Percentiles rank a stretch among this genome's conserved stretches.
Evolutionary conservation across 2,113 vertebrate genomes (phyloP).

Genomic region (Narcine bancroftii): DNA sequence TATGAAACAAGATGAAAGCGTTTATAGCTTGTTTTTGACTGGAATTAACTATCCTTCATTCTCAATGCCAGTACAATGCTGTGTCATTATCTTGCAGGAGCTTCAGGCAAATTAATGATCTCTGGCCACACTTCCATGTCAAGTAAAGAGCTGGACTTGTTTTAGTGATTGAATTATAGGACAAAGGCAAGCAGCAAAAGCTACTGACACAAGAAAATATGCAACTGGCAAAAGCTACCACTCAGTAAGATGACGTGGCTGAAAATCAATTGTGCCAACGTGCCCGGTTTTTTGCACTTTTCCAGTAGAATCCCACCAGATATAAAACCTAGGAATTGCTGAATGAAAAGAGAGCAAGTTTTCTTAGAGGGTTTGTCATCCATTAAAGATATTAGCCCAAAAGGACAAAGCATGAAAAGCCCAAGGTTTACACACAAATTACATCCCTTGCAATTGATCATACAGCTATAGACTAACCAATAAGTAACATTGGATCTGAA

Average conservation of each 20-base stretch:
- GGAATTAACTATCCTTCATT: constrained; percentile 14
- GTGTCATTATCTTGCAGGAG: not conserved
- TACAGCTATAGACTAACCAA: not conserved
- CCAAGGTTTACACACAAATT: not conserved
- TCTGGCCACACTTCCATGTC: not conserved
- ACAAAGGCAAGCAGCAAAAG: not conserved
- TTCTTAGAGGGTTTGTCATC: not conserved
- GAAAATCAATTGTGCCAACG: not conserved
- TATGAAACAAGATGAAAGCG: constrained; percentile 14
- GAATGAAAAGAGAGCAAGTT: not conserved
- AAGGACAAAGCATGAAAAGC: not conserved
- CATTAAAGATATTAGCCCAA: not conserved
- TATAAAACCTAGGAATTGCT: not conserved
- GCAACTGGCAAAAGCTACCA: not conserved
- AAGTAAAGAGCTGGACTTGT: not conserved
- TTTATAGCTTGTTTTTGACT: not conserved
- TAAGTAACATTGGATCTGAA: not conserved
- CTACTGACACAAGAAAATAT: not conserved
- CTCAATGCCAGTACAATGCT: not conserved
- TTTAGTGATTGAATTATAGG: constrained; percentile 20
- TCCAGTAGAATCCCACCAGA: not conserved
- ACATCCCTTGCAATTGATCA: not conserved
- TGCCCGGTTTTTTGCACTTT: not conserved
- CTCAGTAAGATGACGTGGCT: not conserved
- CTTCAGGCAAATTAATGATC: not conserved